phyloP scores from a whole-genome alignment of 2,888 invertebrate species.

The Erpobdella octoculata region DNA sequence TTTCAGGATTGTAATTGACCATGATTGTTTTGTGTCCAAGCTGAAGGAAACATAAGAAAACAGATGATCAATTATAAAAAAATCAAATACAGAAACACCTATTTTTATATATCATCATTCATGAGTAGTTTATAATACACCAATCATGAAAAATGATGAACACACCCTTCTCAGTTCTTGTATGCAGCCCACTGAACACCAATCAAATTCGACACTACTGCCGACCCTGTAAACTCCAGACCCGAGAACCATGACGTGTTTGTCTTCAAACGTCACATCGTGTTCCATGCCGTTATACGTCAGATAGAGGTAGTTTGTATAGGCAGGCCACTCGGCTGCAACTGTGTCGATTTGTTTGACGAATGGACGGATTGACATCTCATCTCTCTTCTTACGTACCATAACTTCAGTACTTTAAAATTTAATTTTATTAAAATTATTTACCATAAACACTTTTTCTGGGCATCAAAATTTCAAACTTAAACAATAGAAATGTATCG shows the following conservation, averaged over 20 bases:
- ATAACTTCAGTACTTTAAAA: conserved; percentile 68
- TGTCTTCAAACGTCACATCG: conserved; percentile 43
- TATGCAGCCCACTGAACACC: conserved; percentile 95
- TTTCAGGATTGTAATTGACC: conserved; percentile 99
- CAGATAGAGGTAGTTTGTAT: conserved; percentile 93
- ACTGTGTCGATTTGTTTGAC: conserved; percentile 98
- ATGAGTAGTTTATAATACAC: neutral
- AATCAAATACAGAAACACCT: neutral
- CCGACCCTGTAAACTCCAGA: conserved; percentile 52
- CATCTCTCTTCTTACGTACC: conserved; percentile 43
- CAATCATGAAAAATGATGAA: neutral
- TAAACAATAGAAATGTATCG: neutral
- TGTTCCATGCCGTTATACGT: conserved; percentile 76
- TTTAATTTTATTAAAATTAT: neutral
- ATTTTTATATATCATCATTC: neutral
- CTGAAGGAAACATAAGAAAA: conserved; percentile 37
- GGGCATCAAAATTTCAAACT: neutral
- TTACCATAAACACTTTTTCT: neutral
- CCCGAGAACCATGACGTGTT: conserved; percentile 68
- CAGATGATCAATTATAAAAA: neutral
- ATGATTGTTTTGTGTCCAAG: conserved; percentile 85
- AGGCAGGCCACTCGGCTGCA: conserved; percentile 97
- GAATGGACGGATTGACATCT: conserved; percentile 43
- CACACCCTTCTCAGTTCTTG: conserved; percentile 70
- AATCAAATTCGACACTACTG: conserved; percentile 98